Base-by-base conservation (phyloP, 1,140 invertebrate species). In the Camponotus vicinus region DNA sequence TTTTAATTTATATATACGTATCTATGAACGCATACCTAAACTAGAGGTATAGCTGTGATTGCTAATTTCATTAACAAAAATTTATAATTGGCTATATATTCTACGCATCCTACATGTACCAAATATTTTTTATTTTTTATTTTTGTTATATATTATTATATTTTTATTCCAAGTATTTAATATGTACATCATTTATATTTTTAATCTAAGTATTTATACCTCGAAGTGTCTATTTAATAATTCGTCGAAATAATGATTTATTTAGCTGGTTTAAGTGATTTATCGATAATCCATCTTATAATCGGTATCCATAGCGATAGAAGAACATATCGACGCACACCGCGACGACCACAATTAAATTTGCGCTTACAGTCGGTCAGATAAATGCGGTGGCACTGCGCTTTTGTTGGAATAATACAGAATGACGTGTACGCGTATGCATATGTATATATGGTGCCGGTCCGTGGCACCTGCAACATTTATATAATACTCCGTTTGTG, bases 401-500 rank as follows among this genome's bases (percentile, higher is more conserved):
- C 89, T 90, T 90, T 90, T 90, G 89, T 90, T 64, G 63, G 69
- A 90, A 90, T 90, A 89, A 90, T 90, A 89, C 79, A 90, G 75
- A 52, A 61, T 57, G 73, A 52, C 55, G 42, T 87, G 86, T 66
- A 73, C 75, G 79, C 88, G 70, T 89, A 89, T 86, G 67, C 42
- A 71, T 63, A 75, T 49, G 64, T 45, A 55, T 34, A 1, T 52
- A 45, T 52, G 57, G 52, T 18, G 42, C 27, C 64, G 34, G 45
- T 13, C 57, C 59, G 21, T 76, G 32, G 73, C 66, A 64, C 57
- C 18, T 82, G 75, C 75, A 89, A 79, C 89, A 85, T 90, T 90
- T 90, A 87, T 87, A 87, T 85, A 87, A 87, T 85, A 86, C 85
- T 75, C 49, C 49, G 49, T 71, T 61, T 27, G 5, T 40, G 66